A percentile compares a stretch with the other conserved stretches of the same genome.
Conservation (phyloP, 1,140 invertebrate genomes). For the Gryon sp. region DNA sequence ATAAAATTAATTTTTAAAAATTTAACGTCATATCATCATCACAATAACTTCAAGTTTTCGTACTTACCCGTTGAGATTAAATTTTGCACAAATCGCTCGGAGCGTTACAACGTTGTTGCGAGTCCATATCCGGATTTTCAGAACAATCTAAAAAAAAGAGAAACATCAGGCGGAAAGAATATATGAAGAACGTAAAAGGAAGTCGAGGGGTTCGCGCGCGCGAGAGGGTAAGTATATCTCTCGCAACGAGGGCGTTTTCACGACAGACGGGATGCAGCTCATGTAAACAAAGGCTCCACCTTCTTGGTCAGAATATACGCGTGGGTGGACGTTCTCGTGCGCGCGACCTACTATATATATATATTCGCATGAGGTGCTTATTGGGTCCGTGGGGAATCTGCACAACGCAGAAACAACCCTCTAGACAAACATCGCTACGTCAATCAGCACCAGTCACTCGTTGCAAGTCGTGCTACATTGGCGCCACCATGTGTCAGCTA, state of each 20-base stretch:
- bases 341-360: slow-evolving; percentile 54
- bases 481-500: slow-evolving; percentile 69
- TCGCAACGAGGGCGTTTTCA: slow-evolving; percentile 67
- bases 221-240: slow-evolving; percentile 33
- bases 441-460: slow-evolving; percentile 80
- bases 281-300: slow-evolving; percentile 74
- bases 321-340: slow-evolving; percentile 65
- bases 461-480: slow-evolving; percentile 71
- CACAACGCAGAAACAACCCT: slow-evolving; percentile 77
- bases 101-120: neutral
- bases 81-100: too few species aligned
- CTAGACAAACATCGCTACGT: slow-evolving; percentile 80
- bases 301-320: slow-evolving; percentile 68
- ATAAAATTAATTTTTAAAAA: too few species aligned
- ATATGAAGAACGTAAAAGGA: neutral
- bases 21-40: neutral
- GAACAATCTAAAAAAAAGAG: slow-evolving; percentile 18
- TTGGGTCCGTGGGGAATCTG: slow-evolving; percentile 77
- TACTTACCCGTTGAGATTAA: too few species aligned
- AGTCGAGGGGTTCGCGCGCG: slow-evolving; percentile 13
- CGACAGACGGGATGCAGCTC: slow-evolving; percentile 75
- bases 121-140: slow-evolving; percentile 18
- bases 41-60: neutral
- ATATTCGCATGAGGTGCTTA: slow-evolving; percentile 75
- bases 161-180: slow-evolving; percentile 13